Base-by-base conservation (phyloP, 2,888 invertebrate genomes). In the Plebejus melissa region DNA sequence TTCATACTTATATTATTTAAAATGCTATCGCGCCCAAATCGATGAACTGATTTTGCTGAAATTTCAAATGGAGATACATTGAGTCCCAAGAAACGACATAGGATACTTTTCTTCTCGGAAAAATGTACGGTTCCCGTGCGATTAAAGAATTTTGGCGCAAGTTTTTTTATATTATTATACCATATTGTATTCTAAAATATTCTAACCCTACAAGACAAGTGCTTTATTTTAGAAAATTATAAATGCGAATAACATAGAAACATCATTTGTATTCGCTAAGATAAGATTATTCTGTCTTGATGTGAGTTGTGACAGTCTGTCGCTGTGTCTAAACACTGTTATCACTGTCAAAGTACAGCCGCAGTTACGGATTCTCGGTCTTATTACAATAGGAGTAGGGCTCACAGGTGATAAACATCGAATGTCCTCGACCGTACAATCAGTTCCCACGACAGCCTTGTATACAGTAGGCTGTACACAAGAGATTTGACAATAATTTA, bases 291-390 rank as follows among this genome's bases (percentile, higher is more conserved):
- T 13, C 32, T 65, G 65, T 65, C 13, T 13, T 16, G 5, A n/a
- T 58, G 58, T 28, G 28, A 65, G 5, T 6, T 58, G 58, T 28
- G 28, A 65, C 65, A 36, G 65, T 11, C 65, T 36, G 65, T 65
- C 65, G 32, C 65, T 16, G 65, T 36, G 65, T 32, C 65, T 36
- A 32, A 65, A 65, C 65, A 65, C 65, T 65, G 32, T 65, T 65
- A 65, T 65, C 65, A 16, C 5, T 65, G 65, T 0, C 32, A 32
- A 5, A 4, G 32, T 6, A 36, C 32, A 36, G 13, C 4, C 13
- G 13, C 16, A 1, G 4, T 4, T 54, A 28, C 11, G 11, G 1
- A 28, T 28, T 65, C 4, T 36, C 4, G 1, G 4, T 5, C 16
- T 5, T 65, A 65, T 13, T 32, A 36, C 1, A 5, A 32, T 16